Conservation (phyloP, 2,797 vertebrate species). For the Rhodeus uyekii region DNA sequence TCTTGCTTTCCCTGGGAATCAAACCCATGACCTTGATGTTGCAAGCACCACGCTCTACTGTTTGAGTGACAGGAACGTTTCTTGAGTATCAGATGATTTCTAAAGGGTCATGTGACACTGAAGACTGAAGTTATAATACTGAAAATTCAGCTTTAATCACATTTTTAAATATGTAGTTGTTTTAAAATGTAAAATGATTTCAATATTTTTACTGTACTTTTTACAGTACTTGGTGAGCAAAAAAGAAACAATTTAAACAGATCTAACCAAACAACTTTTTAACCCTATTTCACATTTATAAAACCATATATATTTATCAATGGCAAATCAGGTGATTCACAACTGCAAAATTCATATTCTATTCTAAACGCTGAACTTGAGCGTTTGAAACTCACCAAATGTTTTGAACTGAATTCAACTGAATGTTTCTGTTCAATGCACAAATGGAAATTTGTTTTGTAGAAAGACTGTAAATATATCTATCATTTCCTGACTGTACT, state of each 20-base stretch:
- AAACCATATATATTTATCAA: not conserved
- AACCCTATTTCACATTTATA: not conserved
- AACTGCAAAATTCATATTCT: constrained; percentile 41
- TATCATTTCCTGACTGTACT: not conserved
- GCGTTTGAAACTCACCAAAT: not conserved
- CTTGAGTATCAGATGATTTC: too few species aligned
- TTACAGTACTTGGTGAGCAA: too few species aligned
- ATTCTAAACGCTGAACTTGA: constrained; percentile 13
- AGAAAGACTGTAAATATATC: not conserved
- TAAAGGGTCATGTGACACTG: not conserved
- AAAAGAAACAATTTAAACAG: too few species aligned
- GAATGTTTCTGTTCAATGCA: not conserved
- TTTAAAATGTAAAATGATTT: not conserved
- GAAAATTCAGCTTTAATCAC: not conserved
- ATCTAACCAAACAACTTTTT: not conserved
- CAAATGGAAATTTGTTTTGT: not conserved
- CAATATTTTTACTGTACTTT: not conserved
- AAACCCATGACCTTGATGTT: too few species aligned
- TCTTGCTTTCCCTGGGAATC: too few species aligned
- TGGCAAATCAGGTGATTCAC: constrained; percentile 23
- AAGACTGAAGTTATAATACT: not conserved
- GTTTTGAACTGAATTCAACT: not conserved
- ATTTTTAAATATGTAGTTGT: not conserved
- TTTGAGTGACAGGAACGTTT: too few species aligned
- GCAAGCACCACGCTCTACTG: too few species aligned